A percentile compares a stretch with the other conserved stretches of the same genome.
phyloP scores from a whole-genome alignment of 2,888 invertebrate genomes.

The Drosophila neotestacea region DNA sequence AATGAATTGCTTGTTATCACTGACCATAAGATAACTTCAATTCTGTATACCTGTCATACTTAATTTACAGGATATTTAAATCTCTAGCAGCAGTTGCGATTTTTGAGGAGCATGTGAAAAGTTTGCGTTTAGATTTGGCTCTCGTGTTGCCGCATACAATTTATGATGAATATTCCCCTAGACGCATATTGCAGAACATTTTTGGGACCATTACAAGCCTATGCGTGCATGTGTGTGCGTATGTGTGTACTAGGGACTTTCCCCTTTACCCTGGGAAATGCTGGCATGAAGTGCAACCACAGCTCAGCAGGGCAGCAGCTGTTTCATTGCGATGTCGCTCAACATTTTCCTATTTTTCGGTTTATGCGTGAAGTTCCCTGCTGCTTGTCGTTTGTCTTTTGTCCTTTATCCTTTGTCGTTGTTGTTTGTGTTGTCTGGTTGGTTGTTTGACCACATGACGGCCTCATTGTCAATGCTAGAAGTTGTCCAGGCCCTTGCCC shows the following conservation, averaged over 20 bases:
- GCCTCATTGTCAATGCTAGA: conserved; percentile 41
- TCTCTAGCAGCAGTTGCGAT: conserved; percentile 60
- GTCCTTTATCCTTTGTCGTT: conserved; percentile 42
- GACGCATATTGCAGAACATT: conserved; percentile 81
- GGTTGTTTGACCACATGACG: conserved; percentile 80
- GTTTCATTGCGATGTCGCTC: conserved; percentile 67
- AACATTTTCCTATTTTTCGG: conserved; percentile 59
- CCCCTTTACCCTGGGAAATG: conserved; percentile 15
- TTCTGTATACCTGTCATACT: background rate
- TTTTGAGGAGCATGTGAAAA: conserved; percentile 73
- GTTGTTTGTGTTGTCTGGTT: conserved; percentile 23
- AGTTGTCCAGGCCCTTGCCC: conserved; percentile 19
- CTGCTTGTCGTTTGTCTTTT: conserved; percentile 60
- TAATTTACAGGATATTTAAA: conserved; percentile 14
- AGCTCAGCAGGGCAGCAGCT: conserved; percentile 68
- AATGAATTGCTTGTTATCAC: background rate
- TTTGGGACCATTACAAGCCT: conserved; percentile 74
- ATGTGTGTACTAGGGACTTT: conserved; percentile 34
- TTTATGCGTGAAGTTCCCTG: conserved; percentile 68
- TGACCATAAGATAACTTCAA: background rate
- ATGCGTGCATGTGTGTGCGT: conserved; percentile 58
- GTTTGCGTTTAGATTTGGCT: conserved; percentile 60
- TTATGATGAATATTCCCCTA: conserved; percentile 80
- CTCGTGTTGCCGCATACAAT: conserved; percentile 77
- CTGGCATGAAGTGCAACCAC: conserved; percentile 72